These are phyloP conservation scores for Phragmatobia fuliginosa DNA, from an alignment of 2,888 invertebrate genomes.

Conservation along the genomic window DNA sequence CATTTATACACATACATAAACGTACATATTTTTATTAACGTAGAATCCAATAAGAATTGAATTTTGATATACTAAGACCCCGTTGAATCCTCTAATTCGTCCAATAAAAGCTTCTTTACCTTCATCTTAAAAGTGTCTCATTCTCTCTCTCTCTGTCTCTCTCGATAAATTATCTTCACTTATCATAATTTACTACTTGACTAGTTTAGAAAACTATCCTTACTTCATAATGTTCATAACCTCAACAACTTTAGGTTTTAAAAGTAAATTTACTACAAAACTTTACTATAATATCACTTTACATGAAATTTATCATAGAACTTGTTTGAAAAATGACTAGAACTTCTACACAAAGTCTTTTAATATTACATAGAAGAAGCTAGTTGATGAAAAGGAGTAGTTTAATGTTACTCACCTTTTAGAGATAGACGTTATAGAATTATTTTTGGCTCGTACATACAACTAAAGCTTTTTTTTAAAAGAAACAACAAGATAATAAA, in stretches of 20 bases:
- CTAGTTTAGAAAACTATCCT: conserved; percentile 5
- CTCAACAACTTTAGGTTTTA: conserved; percentile 24
- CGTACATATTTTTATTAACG: too few species aligned
- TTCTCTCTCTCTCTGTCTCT: too few species aligned
- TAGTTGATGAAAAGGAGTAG: conserved; percentile 33
- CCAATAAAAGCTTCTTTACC: too few species aligned
- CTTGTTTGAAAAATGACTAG: conserved; percentile 55
- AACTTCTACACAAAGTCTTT: conserved; percentile 35
- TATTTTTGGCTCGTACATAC: neutral
- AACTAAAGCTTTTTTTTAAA: too few species aligned
- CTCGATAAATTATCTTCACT: too few species aligned
- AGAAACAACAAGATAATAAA: too few species aligned
- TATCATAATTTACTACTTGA: too few species aligned
- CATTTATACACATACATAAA: too few species aligned
- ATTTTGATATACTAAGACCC: too few species aligned
- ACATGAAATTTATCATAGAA: conserved; percentile 53
- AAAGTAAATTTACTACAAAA: conserved; percentile 51
- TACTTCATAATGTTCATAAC: conserved; percentile 7
- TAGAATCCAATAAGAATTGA: too few species aligned
- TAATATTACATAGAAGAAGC: conserved; percentile 53
- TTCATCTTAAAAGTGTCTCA: too few species aligned
- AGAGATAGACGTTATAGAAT: neutral
- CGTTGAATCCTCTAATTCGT: too few species aligned
- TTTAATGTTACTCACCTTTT: conserved; percentile 16
- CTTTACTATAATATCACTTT: conserved; percentile 50